Evolutionary conservation across 2,113 vertebrate genomes (phyloP), one percentile per base, ranked within the genome.

Genomic region (Motacilla tschutschensis): DNA sequence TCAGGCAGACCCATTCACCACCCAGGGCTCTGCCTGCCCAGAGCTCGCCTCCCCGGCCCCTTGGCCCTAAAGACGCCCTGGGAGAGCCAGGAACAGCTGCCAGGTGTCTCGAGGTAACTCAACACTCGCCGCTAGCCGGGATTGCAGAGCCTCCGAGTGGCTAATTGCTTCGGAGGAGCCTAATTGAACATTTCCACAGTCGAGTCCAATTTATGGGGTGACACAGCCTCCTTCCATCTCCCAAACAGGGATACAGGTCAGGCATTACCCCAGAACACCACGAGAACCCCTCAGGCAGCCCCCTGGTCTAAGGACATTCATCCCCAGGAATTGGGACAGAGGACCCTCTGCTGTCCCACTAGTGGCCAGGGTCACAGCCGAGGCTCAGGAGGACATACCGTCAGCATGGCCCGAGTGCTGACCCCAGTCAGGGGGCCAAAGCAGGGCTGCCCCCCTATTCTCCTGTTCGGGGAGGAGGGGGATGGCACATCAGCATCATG

Each of bases 1-100:
- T 96, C 95, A 96, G 91, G 67, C 93, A 94, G 91, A 63, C 62
- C 93, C 93, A 95, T 96, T 95, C 94, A 94, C 95, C 93, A 95
- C 93, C 91, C 92, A 91, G 85, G 70, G 69, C 91, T 93, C 91
- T 93, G 94, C 93, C 93, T 89, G 90, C 88, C 83, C 14, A 1
- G 75, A 87, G 91, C 94, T 92, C n/a, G 2, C 83, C 21, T 36
- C 80, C 74, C 85, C 4, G n/a, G 93, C 91, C 93, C 93, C 94
- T 91, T 48, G 83, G 93, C 90, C 90, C 93, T 90, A 33, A 76
- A 53, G 87, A 88, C 84, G 1, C 86, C 75, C 90, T 87, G 90
- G 92, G 93, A 91, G 90, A 92, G 92, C 90, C 7, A 14, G 81
- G 90, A 94, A 93, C 92, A 95, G 94, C 94, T 95, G 94, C 93